phyloP scores from a whole-genome alignment of 2,888 invertebrate genomes.

The Zeuzera pyrina region DNA sequence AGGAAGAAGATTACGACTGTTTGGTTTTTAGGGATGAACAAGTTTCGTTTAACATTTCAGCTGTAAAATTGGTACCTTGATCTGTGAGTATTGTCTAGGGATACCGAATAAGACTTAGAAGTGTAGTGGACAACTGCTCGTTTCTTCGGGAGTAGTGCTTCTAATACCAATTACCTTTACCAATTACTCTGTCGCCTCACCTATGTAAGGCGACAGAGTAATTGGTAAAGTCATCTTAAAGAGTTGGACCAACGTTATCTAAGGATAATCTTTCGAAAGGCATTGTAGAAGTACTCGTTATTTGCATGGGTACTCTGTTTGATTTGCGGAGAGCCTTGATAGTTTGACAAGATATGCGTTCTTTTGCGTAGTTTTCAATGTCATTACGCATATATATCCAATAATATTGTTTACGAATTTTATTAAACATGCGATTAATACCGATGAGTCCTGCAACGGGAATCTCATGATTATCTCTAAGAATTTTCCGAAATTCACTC shows the following conservation, averaged over 20 bases:
- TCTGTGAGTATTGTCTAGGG: conserved; percentile 9
- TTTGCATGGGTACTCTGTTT: conserved; percentile 21
- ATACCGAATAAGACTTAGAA: conserved; percentile 15
- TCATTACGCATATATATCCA: conserved; percentile 25
- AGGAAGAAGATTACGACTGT: conserved; percentile 19
- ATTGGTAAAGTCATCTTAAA: conserved; percentile 16
- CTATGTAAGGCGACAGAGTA: conserved; percentile 4
- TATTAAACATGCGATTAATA: conserved; percentile 3
- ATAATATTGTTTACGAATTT: conserved; percentile 16
- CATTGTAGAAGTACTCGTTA: conserved; percentile 18
- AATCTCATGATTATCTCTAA: conserved; percentile 6
- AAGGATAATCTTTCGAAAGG: conserved; percentile 22
- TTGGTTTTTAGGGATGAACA: conserved; percentile 26
- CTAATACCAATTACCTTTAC: conserved; percentile 14
- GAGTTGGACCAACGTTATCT: conserved; percentile 22
- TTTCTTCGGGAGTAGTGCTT: conserved; percentile 13
- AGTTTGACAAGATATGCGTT: background rate
- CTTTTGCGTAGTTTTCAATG: conserved; percentile 14
- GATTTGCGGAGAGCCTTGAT: conserved; percentile 5
- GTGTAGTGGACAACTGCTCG: conserved; percentile 10
- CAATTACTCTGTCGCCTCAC: conserved; percentile 17
- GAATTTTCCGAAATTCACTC: conserved; percentile 1
- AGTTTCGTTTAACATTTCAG: conserved; percentile 16
- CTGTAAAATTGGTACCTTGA: conserved; percentile 13
- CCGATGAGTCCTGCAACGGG: conserved; percentile 7